Percentiles rank a stretch among this genome's conserved stretches.
phyloP scores from a whole-genome alignment of 2,888 invertebrate genomes.

The Leptinotarsa juncta region DNA sequence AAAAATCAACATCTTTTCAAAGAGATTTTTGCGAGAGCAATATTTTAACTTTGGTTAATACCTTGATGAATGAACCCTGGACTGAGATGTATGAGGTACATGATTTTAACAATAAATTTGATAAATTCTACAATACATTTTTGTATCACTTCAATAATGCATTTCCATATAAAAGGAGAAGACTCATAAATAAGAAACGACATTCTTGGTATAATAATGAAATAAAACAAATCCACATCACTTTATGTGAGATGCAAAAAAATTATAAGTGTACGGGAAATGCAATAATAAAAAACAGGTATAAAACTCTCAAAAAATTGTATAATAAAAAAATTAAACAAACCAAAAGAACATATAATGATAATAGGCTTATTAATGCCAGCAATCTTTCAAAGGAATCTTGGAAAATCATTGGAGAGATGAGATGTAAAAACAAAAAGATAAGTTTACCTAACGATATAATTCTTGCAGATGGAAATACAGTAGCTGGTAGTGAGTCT shows the following conservation, averaged over 20 bases:
- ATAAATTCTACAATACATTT: not conserved
- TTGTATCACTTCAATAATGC: not conserved
- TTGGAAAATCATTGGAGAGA: conserved; percentile 9
- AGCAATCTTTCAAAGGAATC: not conserved
- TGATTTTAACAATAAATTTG: too few relatives aligned
- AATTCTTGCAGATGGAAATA: too few relatives aligned
- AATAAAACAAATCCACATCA: conserved; percentile 9
- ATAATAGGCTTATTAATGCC: too few relatives aligned
- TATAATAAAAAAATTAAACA: too few relatives aligned
- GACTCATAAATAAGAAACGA: not conserved
- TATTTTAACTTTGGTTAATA: not conserved
- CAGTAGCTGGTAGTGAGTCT: not conserved
- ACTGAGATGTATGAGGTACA: not conserved
- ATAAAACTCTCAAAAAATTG: too few relatives aligned
- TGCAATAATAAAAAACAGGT: too few relatives aligned
- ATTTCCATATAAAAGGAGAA: conserved; percentile 6
- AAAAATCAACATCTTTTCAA: not conserved
- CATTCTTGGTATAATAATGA: conserved; percentile 1
- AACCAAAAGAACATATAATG: too few relatives aligned
- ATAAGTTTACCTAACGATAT: not conserved
- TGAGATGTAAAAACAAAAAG: conserved; percentile 10
- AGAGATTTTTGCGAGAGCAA: conserved; percentile 15
- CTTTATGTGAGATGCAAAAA: not conserved
- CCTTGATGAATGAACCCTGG: not conserved
- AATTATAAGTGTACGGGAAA: too few relatives aligned